phyloP scores from a whole-genome alignment of 2,113 vertebrate species.

The Saguinus midas region DNA sequence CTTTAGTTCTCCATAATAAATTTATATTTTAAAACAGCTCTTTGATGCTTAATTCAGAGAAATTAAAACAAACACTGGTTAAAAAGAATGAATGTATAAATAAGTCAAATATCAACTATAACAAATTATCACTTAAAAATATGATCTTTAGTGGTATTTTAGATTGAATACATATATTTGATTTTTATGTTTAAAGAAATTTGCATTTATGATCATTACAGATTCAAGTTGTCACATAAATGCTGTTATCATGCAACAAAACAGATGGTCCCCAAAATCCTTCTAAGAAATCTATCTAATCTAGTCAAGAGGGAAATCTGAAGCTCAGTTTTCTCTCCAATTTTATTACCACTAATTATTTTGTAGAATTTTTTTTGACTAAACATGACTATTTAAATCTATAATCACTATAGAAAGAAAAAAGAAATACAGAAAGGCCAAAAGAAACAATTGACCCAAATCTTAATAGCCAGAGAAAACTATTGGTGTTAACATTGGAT shows the following conservation, averaged over 20 bases:
- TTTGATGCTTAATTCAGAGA: constrained; percentile 53
- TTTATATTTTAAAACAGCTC: constrained; percentile 51
- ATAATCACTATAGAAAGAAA: not conserved
- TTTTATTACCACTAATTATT: not conserved
- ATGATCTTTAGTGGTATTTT: not conserved
- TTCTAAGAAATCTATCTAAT: not conserved
- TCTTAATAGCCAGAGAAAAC: not conserved
- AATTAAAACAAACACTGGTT: constrained; percentile 41
- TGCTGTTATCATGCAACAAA: not conserved
- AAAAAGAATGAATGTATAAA: not conserved
- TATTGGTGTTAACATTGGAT: not conserved
- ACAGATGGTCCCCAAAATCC: not conserved
- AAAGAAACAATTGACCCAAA: not conserved
- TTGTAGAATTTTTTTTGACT: not conserved
- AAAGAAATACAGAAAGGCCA: not conserved
- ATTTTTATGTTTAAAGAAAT: not conserved
- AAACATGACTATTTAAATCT: not conserved
- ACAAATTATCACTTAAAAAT: not conserved
- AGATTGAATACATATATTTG: not conserved
- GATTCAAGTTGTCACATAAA: not conserved
- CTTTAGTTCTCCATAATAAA: constrained; percentile 46
- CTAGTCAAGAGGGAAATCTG: not conserved
- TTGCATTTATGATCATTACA: not conserved
- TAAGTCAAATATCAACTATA: not conserved
- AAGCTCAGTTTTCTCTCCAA: not conserved